Conservation (phyloP, 2,888 invertebrate species). For the Escarpia spicata region DNA sequence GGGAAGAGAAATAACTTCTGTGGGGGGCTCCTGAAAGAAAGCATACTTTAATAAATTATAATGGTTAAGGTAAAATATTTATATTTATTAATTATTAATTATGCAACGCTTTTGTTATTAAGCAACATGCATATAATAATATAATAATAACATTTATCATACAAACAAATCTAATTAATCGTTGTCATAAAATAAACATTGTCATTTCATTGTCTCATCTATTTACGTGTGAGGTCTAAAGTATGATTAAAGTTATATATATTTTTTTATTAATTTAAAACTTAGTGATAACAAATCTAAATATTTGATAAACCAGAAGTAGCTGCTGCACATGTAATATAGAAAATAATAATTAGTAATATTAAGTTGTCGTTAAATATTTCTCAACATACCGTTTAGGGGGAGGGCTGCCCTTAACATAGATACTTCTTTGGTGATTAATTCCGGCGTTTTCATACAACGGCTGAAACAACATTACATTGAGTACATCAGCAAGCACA, state of each 20-base stretch:
- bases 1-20: not conserved
- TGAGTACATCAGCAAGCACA: not conserved
- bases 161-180: not conserved
- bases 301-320: not conserved
- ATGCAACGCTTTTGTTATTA: no score
- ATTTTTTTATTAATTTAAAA: no score
- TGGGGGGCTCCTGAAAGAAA: conserved; percentile 1
- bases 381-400: not conserved
- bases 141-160: not conserved
- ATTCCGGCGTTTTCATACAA: not conserved
- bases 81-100: no score
- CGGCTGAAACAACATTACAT: not conserved
- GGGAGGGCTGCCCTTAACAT: not conserved
- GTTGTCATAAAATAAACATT: not conserved
- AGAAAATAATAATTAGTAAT: not conserved
- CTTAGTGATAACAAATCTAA: no score
- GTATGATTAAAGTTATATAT: not conserved
- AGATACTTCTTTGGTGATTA: conserved; percentile 6
- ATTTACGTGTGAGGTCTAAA: not conserved
- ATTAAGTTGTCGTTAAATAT: not conserved
- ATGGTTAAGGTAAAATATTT: no score
- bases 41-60: not conserved
- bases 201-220: not conserved
- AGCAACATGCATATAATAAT: not conserved
- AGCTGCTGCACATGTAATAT: not conserved